These are phyloP conservation scores for Hydriomena furcata DNA, from an alignment of 2,888 invertebrate genomes.

Conservation along the genomic window DNA sequence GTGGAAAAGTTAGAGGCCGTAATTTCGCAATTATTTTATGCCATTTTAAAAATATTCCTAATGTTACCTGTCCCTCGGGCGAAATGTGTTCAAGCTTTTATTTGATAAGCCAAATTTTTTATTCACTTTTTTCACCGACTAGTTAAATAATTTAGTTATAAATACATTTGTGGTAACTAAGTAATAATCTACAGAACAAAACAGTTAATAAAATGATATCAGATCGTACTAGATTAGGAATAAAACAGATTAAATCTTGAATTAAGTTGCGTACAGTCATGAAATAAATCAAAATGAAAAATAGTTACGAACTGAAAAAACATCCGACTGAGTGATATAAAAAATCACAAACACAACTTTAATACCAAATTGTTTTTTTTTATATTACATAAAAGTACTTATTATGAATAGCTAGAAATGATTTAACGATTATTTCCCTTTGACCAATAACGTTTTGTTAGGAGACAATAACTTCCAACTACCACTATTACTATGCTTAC, in stretches of 20 bases:
- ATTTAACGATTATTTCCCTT: too few relatives aligned
- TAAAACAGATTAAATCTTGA: conserved; percentile 42
- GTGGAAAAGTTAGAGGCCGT: conserved; percentile 75
- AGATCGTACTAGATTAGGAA: conserved; percentile 19
- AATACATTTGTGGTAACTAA: not conserved
- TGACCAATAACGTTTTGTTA: too few relatives aligned
- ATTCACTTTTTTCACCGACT: not conserved
- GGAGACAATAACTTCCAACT: too few relatives aligned
- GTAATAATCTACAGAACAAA: conserved; percentile 28
- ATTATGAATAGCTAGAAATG: too few relatives aligned
- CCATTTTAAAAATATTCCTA: conserved; percentile 54
- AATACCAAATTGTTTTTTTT: too few relatives aligned
- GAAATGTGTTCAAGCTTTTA: conserved; percentile 27
- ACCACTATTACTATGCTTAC: too few relatives aligned
- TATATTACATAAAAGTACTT: too few relatives aligned
- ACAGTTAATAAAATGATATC: conserved; percentile 32
- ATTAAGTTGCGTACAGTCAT: conserved; percentile 40
- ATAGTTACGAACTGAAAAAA: not conserved
- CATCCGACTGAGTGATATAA: not conserved
- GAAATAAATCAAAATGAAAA: conserved; percentile 23
- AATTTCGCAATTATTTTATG: conserved; percentile 76
- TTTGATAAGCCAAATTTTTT: not conserved
- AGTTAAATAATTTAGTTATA: not conserved
- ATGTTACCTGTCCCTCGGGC: conserved; percentile 68
- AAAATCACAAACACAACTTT: too few relatives aligned